Base-by-base conservation (phyloP, 2,113 vertebrate species). In the Synodontis membranacea region DNA sequence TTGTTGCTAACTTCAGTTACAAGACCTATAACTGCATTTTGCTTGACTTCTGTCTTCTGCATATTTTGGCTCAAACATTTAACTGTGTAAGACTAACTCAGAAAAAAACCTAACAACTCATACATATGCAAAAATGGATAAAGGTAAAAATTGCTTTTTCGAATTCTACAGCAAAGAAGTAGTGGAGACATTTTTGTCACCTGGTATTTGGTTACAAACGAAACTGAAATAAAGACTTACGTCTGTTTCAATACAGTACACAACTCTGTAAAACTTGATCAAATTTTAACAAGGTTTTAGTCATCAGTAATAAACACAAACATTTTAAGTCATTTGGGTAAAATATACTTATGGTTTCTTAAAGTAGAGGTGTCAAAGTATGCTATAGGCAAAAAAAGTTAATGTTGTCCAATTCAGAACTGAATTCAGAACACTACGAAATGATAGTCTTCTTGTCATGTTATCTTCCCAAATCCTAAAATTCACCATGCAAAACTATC, bases 401-500 rank as follows among this genome's bases (percentile, higher is more conserved):
- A 64, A 14, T 31, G n/a, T 64, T 64, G 60, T 10, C n/a, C 60
- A 64, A 58, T n/a, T n/a, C n/a, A n/a, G 28, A 58, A 21, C 56
- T 8, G 23, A n/a, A 66, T 34, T 66, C n/a, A 1, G 21, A 62
- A 21, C 34, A 70, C 17, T 64, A 64, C 15, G 60, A 68, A 68
- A 34, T 5, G 31, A 66, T 31, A 31, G 31, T 15, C 28, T 17
- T 6, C 62, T 28, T 15, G 1, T 46, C 42, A 75, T 46, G 25
- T 75, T 21, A 80, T 23, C 75, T 84, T 81, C 46, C 31, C 60
- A 60, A 50, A 83, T 74, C 37, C 72, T 87, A 68, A 90, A 88
- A 87, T 85, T 70, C 62, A 88, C 86, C 83, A 78, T 78, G 74
- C 56, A 70, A 83, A 58, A 44, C 86, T 89, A 46, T 58, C 80